Evolutionary conservation across 2,113 vertebrate species (phyloP).

Genomic region (Polypterus senegalus): DNA sequence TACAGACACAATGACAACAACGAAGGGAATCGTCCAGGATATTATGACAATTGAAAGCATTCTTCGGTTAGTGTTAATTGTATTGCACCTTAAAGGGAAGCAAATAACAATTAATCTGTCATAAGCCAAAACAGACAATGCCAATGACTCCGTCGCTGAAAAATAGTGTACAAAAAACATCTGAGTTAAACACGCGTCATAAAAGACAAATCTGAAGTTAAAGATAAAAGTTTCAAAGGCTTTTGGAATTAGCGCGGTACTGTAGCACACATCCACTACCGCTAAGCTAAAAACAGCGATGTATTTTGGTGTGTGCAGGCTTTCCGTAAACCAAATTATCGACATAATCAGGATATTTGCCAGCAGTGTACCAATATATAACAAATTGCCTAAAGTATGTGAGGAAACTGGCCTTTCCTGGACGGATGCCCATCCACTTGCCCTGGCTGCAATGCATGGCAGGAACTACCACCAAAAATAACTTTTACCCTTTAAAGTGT

Average conservation of each 20-base stretch:
- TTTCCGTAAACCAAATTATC: not conserved
- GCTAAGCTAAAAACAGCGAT: conserved; percentile 3
- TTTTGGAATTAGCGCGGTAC: conserved; percentile 5
- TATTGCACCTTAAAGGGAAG: not conserved
- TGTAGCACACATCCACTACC: conserved; percentile 1
- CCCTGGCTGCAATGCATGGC: no score
- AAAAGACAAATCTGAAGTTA: not conserved
- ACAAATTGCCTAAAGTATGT: no score
- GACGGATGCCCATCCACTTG: no score
- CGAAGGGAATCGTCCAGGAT: not conserved
- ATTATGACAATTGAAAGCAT: conserved; percentile 1
- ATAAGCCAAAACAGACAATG: not conserved
- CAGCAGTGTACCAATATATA: conserved; percentile 2
- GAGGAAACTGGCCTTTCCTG: no score
- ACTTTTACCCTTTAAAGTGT: no score
- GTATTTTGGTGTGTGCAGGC: conserved; percentile 3
- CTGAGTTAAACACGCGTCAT: not conserved
- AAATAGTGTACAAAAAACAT: conserved; percentile 5
- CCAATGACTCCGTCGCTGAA: conserved; percentile 1
- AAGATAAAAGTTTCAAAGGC: not conserved
- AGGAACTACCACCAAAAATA: no score
- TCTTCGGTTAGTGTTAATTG: not conserved
- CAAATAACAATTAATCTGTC: conserved; percentile 5
- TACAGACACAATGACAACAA: not conserved
- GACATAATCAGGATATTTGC: conserved; percentile 1